These are phyloP conservation scores for Mormyrus lacerda DNA, from an alignment of 2,113 vertebrate genomes.

Conservation along the genomic window DNA sequence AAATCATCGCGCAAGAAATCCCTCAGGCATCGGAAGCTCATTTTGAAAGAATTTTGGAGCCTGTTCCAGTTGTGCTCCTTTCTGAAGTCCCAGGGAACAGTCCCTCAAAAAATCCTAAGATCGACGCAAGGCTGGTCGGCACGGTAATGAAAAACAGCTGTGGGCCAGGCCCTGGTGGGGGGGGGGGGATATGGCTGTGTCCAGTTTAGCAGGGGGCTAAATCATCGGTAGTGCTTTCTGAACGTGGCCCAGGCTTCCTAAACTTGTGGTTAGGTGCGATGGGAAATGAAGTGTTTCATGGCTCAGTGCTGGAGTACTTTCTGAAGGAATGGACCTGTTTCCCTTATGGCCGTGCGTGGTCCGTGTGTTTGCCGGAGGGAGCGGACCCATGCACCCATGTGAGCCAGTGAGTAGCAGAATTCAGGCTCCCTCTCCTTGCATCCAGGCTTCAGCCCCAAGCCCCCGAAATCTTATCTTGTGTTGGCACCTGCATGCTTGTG, in stretches of 20 bases:
- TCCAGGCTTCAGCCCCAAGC: background rate
- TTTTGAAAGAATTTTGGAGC: slow-evolving; percentile 27
- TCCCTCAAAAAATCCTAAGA: slow-evolving; percentile 17
- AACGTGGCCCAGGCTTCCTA: slow-evolving; percentile 1
- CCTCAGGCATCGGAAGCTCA: slow-evolving; percentile 10
- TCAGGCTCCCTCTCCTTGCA: background rate
- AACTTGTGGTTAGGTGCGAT: slow-evolving; percentile 18
- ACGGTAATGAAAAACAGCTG: slow-evolving; percentile 37
- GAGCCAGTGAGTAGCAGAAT: slow-evolving; percentile 58
- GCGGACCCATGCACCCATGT: slow-evolving; percentile 31
- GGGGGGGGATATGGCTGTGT: slow-evolving; percentile 16
- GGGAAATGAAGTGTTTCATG: slow-evolving; percentile 19
- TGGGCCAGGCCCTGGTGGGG: slow-evolving; percentile 11
- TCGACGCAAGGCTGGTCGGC: slow-evolving; percentile 21
- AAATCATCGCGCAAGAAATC: slow-evolving; percentile 24
- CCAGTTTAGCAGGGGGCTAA: slow-evolving; percentile 16
- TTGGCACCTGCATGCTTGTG: background rate
- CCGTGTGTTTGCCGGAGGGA: slow-evolving; percentile 41
- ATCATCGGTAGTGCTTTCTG: slow-evolving; percentile 26
- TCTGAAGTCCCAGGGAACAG: background rate
- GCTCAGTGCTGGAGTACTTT: background rate
- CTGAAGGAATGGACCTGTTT: slow-evolving; percentile 33
- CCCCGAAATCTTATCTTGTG: background rate
- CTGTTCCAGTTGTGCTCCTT: slow-evolving; percentile 23
- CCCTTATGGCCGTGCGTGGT: slow-evolving; percentile 47